Percentiles rank a stretch among this genome's conserved stretches.
Conservation (phyloP, 2,888 invertebrate genomes). For the Standfussiana lucernea region DNA sequence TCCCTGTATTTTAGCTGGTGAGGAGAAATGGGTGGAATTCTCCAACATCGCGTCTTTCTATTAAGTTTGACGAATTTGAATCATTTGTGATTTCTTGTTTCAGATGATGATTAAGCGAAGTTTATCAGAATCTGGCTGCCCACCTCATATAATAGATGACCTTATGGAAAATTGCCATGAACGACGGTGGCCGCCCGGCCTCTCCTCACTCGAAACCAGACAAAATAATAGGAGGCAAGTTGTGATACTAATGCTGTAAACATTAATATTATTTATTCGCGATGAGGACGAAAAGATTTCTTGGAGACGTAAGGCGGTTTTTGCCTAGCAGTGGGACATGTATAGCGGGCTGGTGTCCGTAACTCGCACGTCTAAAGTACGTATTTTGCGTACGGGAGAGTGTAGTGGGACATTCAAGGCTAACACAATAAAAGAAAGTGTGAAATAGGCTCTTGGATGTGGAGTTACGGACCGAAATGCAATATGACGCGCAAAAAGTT, state of each 20-base stretch:
- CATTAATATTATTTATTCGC: not conserved
- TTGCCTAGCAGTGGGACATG: not conserved
- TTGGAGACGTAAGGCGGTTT: not conserved
- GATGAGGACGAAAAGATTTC: not conserved
- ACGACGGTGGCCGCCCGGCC: constrained; percentile 97
- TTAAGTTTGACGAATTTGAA: not conserved
- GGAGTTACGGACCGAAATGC: not conserved
- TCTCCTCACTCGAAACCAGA: constrained; percentile 97
- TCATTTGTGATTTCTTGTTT: constrained; percentile 12
- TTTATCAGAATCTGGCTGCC: constrained; percentile 98
- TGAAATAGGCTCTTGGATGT: not conserved
- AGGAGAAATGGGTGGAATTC: not conserved
- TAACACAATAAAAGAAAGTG: not conserved
- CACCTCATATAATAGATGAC: constrained; percentile 97
- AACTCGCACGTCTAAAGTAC: too few relatives aligned
- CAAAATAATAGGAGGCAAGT: constrained; percentile 96
- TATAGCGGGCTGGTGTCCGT: too few relatives aligned
- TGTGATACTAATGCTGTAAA: not conserved
- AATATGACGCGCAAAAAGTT: too few relatives aligned
- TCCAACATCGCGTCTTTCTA: not conserved
- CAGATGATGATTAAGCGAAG: constrained; percentile 98
- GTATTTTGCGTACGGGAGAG: too few relatives aligned
- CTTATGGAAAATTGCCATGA: constrained; percentile 99
- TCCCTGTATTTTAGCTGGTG: not conserved
- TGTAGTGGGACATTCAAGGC: too few relatives aligned